A percentile compares a stretch with the other conserved stretches of the same genome.
Evolutionary conservation across 1,140 invertebrate species (phyloP).

Genomic region (Ruditapes philippinarum): DNA sequence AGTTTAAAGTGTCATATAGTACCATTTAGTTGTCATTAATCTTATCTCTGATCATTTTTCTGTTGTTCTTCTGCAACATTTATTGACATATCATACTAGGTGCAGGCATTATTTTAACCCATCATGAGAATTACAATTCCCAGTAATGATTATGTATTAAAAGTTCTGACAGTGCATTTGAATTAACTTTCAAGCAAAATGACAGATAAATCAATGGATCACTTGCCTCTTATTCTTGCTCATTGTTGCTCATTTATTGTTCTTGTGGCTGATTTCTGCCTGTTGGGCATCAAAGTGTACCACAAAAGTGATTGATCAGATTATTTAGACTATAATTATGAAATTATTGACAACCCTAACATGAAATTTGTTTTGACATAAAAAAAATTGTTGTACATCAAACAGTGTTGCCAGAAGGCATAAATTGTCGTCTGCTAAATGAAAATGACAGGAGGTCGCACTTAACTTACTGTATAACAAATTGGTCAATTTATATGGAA

Average conservation of each 20-base stretch:
- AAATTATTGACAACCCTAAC: constrained; percentile 11
- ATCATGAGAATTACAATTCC: not conserved
- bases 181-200: not conserved
- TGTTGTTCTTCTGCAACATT: too few species aligned
- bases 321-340: not conserved
- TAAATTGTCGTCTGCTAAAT: not conserved
- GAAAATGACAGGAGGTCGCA: not conserved
- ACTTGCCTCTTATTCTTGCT: not conserved
- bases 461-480: not conserved
- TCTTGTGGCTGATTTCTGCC: not conserved
- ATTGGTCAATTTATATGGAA: not conserved
- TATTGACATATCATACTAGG: not conserved
- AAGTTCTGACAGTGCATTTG: not conserved
- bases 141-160: not conserved
- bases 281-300: constrained; percentile 15
- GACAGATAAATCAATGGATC: not conserved
- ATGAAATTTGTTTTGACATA: constrained; percentile 11
- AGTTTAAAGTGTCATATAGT: too few species aligned
- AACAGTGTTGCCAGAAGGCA: not conserved
- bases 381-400: not conserved
- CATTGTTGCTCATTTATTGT: not conserved
- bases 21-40: not conserved
- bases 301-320: not conserved
- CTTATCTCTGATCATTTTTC: not conserved
- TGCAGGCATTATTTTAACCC: not conserved